Conservation (phyloP, 2,888 invertebrate genomes). For the Protophormia terraenovae region DNA sequence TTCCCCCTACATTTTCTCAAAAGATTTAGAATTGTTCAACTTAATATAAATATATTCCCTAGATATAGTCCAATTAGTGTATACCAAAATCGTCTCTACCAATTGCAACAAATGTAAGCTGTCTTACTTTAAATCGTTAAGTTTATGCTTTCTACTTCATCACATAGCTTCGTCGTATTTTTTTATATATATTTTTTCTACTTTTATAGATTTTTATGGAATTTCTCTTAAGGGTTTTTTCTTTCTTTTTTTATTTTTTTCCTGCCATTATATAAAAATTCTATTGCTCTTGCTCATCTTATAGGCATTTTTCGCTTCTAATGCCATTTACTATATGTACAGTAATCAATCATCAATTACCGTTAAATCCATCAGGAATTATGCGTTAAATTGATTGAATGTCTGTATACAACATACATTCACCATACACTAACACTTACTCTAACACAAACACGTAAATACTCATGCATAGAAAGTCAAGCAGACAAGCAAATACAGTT, state of each 20-base stretch:
- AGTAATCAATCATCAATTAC: constrained; percentile 81
- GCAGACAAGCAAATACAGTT: neutral
- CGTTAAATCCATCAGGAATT: constrained; percentile 79
- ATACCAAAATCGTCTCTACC: neutral
- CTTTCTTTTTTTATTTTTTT: neutral
- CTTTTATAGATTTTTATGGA: neutral
- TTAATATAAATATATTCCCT: no score
- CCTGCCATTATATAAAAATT: neutral
- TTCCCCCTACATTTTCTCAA: no score
- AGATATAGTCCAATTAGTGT: neutral
- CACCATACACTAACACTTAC: neutral
- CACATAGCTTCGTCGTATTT: neutral
- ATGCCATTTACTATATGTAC: constrained; percentile 66
- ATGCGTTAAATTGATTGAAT: constrained; percentile 80
- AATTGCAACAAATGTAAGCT: neutral
- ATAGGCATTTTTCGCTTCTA: constrained; percentile 57
- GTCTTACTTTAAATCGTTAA: neutral
- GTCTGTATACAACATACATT: constrained; percentile 36
- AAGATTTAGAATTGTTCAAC: no score
- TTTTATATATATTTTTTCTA: neutral
- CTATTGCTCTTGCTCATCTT: constrained; percentile 44
- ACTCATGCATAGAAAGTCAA: neutral
- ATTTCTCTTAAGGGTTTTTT: neutral
- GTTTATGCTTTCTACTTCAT: neutral
- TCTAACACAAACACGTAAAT: neutral